Evolutionary conservation across 1,140 invertebrate genomes (phyloP).

Genomic region (Pseudomyrmex pallidus): DNA sequence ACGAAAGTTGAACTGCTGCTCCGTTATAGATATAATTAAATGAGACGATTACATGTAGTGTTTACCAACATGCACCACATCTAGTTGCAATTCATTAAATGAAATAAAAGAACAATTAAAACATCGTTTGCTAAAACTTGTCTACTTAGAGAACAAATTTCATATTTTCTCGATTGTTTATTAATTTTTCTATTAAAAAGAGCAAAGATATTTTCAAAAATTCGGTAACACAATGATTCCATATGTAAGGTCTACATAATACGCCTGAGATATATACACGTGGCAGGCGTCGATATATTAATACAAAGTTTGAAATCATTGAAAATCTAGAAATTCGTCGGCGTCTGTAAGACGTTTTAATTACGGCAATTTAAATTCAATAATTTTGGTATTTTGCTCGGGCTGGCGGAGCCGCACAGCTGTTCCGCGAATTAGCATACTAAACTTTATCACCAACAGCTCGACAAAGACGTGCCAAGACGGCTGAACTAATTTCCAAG

Average conservation of each 20-base stretch:
- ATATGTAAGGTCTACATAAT: conserved; percentile 4
- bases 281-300: conserved; percentile 57
- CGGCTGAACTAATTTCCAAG: conserved; percentile 85
- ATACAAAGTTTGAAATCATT: conserved; percentile 50
- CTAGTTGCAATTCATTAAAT: neutral
- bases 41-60: neutral
- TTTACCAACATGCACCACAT: neutral
- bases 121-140: neutral
- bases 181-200: too few species aligned
- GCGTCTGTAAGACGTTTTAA: conserved; percentile 81
- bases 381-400: conserved; percentile 84
- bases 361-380: conserved; percentile 86
- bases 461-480: conserved; percentile 86
- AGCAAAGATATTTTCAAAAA: neutral
- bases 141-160: too few species aligned
- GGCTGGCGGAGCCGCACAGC: conserved; percentile 81
- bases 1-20: conserved; percentile 18
- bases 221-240: conserved; percentile 11
- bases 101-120: neutral
- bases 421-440: conserved; percentile 85
- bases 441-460: conserved; percentile 86
- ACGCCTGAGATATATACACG: conserved; percentile 16
- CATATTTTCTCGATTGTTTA: too few species aligned
- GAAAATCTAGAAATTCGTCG: conserved; percentile 66
- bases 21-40: conserved; percentile 1